These are phyloP conservation scores for Drosophila borealis DNA, from an alignment of 2,888 invertebrate species.

Conservation along the genomic window DNA sequence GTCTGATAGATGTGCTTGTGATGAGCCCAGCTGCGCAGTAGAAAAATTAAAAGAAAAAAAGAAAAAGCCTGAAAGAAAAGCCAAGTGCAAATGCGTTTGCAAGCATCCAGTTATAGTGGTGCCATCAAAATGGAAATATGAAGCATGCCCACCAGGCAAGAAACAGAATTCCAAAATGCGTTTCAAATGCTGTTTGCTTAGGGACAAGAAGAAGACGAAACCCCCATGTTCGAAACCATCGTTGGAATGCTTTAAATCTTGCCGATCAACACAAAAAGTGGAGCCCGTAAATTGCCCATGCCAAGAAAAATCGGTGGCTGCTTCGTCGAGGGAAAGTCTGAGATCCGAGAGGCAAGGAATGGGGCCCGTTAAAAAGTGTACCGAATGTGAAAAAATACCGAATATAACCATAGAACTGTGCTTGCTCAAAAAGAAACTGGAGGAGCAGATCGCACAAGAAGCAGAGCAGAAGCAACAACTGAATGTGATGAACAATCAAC, in stretches of 20 bases:
- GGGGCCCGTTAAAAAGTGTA: neutral
- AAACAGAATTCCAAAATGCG: neutral
- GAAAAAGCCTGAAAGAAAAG: neutral
- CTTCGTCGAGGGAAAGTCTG: too few species aligned
- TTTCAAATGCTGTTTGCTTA: neutral
- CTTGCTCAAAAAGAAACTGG: constrained; percentile 16
- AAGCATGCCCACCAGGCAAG: neutral
- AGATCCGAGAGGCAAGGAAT: neutral
- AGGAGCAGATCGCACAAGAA: constrained; percentile 18
- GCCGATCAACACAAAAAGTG: neutral
- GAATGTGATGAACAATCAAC: constrained; percentile 20
- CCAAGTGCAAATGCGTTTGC: neutral
- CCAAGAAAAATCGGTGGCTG: too few species aligned
- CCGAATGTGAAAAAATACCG: constrained; percentile 5
- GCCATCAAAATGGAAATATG: neutral
- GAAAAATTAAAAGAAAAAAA: neutral
- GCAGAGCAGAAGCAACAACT: constrained; percentile 28
- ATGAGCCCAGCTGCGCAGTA: too few species aligned
- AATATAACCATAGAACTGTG: constrained; percentile 22
- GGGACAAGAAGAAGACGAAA: neutral
- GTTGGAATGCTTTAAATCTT: neutral
- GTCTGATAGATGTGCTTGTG: too few species aligned
- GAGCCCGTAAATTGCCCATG: neutral
- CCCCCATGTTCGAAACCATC: rapidly evolving
- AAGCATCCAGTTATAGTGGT: constrained; percentile 32